Evolutionary conservation across 2,797 vertebrate species (phyloP).

Genomic region (Megaceryle alcyon): DNA sequence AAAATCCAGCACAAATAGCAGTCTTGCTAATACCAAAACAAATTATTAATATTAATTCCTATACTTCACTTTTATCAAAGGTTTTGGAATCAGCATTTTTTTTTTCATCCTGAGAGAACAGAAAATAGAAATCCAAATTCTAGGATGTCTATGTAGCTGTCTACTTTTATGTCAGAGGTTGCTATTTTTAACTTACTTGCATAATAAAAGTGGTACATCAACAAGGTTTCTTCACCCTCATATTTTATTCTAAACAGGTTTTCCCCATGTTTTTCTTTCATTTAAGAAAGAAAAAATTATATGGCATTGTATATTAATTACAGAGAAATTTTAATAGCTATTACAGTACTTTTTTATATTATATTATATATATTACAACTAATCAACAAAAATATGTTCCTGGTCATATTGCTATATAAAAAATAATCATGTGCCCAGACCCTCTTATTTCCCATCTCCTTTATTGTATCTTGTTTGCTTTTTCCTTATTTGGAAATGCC

Average conservation of each 20-base stretch:
- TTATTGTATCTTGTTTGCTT: background rate
- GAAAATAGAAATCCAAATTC: slow-evolving; percentile 35
- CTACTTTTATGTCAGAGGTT: slow-evolving; percentile 4
- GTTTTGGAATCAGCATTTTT: slow-evolving; percentile 51
- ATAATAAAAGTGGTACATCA: background rate
- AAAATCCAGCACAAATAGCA: slow-evolving; percentile 62
- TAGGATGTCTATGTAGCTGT: background rate
- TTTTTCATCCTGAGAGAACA: slow-evolving; percentile 17
- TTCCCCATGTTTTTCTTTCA: background rate
- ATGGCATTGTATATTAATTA: background rate
- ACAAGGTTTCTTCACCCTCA: background rate
- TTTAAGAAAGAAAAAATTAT: background rate
- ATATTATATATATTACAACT: background rate
- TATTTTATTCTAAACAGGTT: background rate
- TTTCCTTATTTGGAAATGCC: background rate
- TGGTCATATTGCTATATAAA: background rate
- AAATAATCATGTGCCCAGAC: background rate
- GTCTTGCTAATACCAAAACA: slow-evolving; percentile 64
- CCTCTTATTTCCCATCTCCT: background rate
- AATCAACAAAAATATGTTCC: background rate
- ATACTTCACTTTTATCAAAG: slow-evolving; percentile 35
- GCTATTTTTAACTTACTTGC: background rate
- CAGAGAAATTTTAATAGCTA: background rate
- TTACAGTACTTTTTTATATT: background rate
- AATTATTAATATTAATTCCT: slow-evolving; percentile 77